Conservation (phyloP, 2,888 invertebrate genomes). For the Melanostoma scalare region DNA sequence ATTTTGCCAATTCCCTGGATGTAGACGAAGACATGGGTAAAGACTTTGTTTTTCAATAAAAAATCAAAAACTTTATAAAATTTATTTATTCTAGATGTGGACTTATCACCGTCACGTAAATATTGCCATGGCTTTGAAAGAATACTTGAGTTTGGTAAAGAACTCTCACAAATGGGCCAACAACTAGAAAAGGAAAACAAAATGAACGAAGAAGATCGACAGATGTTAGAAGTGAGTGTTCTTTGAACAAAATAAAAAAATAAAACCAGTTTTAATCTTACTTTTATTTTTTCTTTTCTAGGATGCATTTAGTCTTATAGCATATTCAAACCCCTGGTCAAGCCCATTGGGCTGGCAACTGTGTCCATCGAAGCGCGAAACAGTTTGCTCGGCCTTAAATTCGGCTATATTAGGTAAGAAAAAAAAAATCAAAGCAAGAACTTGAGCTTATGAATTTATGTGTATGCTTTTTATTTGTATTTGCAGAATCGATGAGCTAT, state of each 20-base stretch:
- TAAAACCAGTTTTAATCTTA: background rate
- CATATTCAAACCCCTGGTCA: conserved; percentile 98
- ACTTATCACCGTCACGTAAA: conserved; percentile 80
- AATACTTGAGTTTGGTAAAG: conserved; percentile 96
- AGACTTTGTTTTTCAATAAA: conserved; percentile 75
- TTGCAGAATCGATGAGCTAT: conserved; percentile 94
- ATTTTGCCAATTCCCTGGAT: conserved; percentile 85
- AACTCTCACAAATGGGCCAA: conserved; percentile 95
- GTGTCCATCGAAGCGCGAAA: conserved; percentile 96
- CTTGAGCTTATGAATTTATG: no score
- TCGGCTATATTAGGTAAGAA: conserved; percentile 96
- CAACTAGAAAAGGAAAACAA: conserved; percentile 91
- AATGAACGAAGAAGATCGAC: conserved; percentile 90
- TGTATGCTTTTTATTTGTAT: background rate
- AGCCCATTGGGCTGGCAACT: conserved; percentile 98
- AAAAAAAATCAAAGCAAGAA: background rate
- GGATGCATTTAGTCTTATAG: conserved; percentile 98
- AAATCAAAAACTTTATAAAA: background rate
- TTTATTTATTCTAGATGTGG: conserved; percentile 78
- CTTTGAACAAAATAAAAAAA: background rate
- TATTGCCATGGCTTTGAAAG: conserved; percentile 89
- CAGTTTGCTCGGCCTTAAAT: conserved; percentile 97
- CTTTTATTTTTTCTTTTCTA: conserved; percentile 80
- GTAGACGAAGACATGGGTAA: conserved; percentile 89
- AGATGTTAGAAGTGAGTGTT: conserved; percentile 91